A percentile compares a stretch with the other conserved stretches of the same genome.
These are phyloP conservation scores for Tetrapedia diversipes DNA, from an alignment of 2,888 invertebrate genomes.

Conservation along the genomic window DNA sequence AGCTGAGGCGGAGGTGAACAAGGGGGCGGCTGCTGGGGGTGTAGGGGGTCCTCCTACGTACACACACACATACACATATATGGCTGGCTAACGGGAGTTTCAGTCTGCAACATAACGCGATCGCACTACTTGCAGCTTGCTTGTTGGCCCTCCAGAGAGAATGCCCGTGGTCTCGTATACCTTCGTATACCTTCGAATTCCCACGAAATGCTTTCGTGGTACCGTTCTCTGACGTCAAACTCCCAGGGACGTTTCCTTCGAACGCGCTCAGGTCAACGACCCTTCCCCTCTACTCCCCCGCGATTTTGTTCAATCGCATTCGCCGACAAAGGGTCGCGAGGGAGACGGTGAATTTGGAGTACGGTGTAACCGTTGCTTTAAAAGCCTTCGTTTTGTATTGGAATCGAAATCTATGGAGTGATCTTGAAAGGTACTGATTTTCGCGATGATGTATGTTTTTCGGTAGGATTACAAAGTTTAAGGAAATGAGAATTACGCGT, in stretches of 20 bases:
- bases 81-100: conserved; percentile 66
- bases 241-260: conserved; percentile 44
- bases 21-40: conserved; percentile 59
- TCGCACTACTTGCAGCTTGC: conserved; percentile 74
- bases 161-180: conserved; percentile 68
- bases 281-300: conserved; percentile 8
- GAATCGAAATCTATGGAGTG: no score
- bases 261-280: conserved; percentile 22
- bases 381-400: no score
- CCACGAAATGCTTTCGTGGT: conserved; percentile 54
- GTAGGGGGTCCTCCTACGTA: conserved; percentile 60
- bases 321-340: not conserved
- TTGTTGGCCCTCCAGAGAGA: conserved; percentile 71
- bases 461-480: no score
- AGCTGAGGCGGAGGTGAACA: conserved; percentile 59
- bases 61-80: conserved; percentile 56
- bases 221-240: conserved; percentile 49
- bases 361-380: no score
- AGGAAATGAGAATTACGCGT: no score
- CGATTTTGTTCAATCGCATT: conserved; percentile 12
- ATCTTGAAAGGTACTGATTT: no score
- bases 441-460: no score
- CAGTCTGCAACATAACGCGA: conserved; percentile 74
- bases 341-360: not conserved
- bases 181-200: conserved; percentile 65